Evolutionary conservation across 2,797 vertebrate genomes (phyloP), one percentile per base, ranked within the genome.

Genomic region (Sebastolobus alascanus): DNA sequence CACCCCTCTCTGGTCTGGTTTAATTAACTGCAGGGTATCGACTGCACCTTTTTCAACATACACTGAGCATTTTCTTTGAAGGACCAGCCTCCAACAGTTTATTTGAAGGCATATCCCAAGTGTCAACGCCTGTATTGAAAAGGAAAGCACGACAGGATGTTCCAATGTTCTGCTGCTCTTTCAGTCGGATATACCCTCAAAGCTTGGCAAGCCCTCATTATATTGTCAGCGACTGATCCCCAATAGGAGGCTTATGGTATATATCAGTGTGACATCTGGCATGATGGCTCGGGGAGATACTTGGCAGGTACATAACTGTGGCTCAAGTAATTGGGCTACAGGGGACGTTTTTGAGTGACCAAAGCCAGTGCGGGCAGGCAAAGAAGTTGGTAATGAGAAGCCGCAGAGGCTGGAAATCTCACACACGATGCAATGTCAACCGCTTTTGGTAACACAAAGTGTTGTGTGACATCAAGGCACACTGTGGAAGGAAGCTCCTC

Each of bases 271-370:
- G 90, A 82, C 88, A 78, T 77, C 59, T 13, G 10, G 73, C 61
- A 81, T 85, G 78, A 87, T 81, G 68, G 74, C 75, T 77, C 16
- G 0, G 75, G 87, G 82, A 87, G 76, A 82, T 35, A 52, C 76
- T 87, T 91, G 91, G 87, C 93, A 92, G 89, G 89, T 94, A 90
- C 84, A 88, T 73, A 84, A 85, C 88, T 81, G 84, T 79, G 79
- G 76, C 86, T 88, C 80, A 84, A 89, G 89, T 94, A 94, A 94
- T 93, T 93, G 91, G 92, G 77, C 90, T 93, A 78, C 79, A 73
- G 83, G 83, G 90, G 88, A 91, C 90, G 85, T 82, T 88, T 40
- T 85, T 73, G 70, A 82, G 76, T 74, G 74, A 91, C 91, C 79
- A 89, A 87, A 90, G 89, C 75, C 64, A 50, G 52, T 5, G n/a